Base-by-base conservation (phyloP, 2,113 vertebrate genomes). In the Gymnorhina tibicen region DNA sequence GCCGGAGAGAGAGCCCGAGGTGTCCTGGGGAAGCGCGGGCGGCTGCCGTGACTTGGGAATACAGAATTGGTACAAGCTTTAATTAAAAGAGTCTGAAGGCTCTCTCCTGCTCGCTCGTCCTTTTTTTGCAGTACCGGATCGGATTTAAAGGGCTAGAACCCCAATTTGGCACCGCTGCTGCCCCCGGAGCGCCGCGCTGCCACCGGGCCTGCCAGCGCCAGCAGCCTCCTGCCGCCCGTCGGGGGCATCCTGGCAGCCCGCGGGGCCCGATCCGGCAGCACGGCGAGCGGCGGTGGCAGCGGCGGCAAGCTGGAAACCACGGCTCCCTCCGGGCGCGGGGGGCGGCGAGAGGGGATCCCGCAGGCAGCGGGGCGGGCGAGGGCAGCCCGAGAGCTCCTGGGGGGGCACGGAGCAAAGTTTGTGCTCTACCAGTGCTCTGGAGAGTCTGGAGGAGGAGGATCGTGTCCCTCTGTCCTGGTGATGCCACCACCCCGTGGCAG, bases 91-190 rank as follows among this genome's bases (percentile, higher is more conserved):
- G 97, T 95, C 95, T 95, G 96, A 95, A 97, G 97, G 96, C 97
- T 95, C 94, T 93, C 92, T 97, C 95, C 94, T 86, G 86, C 91
- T 95, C 18, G 83, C 92, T 93, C 83, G 27, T 82, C 89, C 79
- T 96, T 97, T 96, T 97, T 93, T 98, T 96, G 96, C 95, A 97
- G 97, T 95, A 97, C 97, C 72, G 63, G 97, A 97, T 95, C 21
- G 93, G 96, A 98, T 98, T 98, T 98, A 98, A 98, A 98, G 97
- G 97, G 97, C 97, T 98, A 98, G 97, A 98, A 97, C 91, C 97
- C 95, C 95, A 95, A 93, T 97, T 97, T 74, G 97, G 88, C 8
- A 6, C 18, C 30, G 44, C n/a, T 52, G 87, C 91, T 96, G 78
- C 87, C 91, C 74, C 9, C 23, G 80, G 88, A 95, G 74, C 9